Percentiles rank a stretch among this genome's conserved stretches.
phyloP scores from a whole-genome alignment of 1,140 invertebrate species.

The Formica selysi region DNA sequence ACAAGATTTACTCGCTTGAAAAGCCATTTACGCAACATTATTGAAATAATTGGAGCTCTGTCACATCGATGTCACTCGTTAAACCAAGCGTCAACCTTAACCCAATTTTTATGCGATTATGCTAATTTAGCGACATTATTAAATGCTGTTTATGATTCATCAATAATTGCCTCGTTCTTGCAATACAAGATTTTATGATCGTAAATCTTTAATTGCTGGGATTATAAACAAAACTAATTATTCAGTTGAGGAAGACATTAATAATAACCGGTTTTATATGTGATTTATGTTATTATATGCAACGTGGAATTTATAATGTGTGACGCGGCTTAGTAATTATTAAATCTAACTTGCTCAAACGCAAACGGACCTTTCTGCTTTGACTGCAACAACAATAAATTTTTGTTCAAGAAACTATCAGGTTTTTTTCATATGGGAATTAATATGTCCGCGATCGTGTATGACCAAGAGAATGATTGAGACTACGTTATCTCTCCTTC shows the following conservation, averaged over 20 bases:
- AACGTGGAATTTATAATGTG: neutral
- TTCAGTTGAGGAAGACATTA: neutral
- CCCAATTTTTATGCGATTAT: constrained; percentile 16
- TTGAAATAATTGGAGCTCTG: constrained; percentile 32
- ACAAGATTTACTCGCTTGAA: neutral
- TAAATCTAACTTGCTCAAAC: neutral
- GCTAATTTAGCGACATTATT: neutral
- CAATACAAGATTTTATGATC: neutral
- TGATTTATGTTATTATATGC: neutral
- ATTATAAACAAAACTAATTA: neutral
- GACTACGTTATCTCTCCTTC: neutral
- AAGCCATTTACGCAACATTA: neutral
- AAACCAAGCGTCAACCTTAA: constrained; percentile 31
- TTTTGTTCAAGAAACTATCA: neutral
- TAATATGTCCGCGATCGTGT: neutral
- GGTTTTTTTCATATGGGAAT: neutral
- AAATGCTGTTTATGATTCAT: neutral
- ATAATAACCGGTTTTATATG: neutral
- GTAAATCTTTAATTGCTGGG: neutral
- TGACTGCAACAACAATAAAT: neutral
- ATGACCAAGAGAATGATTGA: neutral
- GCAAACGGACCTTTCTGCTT: neutral
- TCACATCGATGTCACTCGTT: neutral
- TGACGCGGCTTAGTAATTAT: neutral
- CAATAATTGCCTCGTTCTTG: neutral